Percentiles rank a stretch among this genome's conserved stretches.
Evolutionary conservation across 1,140 invertebrate species (phyloP).

Genomic region (Eriosoma lanigerum): DNA sequence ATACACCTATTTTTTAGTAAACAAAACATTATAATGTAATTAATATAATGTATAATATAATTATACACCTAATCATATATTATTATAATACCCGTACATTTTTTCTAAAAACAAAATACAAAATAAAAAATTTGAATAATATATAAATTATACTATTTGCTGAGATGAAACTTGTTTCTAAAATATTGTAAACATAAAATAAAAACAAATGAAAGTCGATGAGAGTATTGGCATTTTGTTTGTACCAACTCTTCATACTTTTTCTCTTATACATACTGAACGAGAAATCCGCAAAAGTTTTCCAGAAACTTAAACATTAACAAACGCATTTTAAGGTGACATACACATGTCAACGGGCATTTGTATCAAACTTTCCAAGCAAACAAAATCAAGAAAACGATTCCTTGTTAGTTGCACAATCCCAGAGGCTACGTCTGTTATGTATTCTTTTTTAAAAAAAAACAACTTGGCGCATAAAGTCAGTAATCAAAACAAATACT

Average conservation of each 20-base stretch:
- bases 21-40: no score
- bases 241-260: neutral
- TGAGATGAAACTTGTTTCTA: neutral
- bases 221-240: neutral
- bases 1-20: no score
- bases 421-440: conserved; percentile 18
- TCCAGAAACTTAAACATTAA: conserved; percentile 42
- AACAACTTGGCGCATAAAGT: neutral
- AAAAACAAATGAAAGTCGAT: neutral
- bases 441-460: conserved; percentile 11
- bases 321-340: conserved; percentile 21
- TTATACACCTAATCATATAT: no score
- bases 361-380: conserved; percentile 23
- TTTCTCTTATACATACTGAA: neutral
- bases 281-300: neutral
- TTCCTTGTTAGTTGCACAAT: neutral
- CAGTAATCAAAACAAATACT: neutral
- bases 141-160: no score
- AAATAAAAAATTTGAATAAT: no score
- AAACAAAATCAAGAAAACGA: conserved; percentile 33
- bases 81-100: no score
- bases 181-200: neutral
- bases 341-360: conserved; percentile 24
- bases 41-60: no score
- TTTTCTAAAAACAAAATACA: no score